A percentile compares a stretch with the other conserved stretches of the same genome.
phyloP scores from a whole-genome alignment of 53 echinoderm and acorn worm species.

The Echinarachnius parma region DNA sequence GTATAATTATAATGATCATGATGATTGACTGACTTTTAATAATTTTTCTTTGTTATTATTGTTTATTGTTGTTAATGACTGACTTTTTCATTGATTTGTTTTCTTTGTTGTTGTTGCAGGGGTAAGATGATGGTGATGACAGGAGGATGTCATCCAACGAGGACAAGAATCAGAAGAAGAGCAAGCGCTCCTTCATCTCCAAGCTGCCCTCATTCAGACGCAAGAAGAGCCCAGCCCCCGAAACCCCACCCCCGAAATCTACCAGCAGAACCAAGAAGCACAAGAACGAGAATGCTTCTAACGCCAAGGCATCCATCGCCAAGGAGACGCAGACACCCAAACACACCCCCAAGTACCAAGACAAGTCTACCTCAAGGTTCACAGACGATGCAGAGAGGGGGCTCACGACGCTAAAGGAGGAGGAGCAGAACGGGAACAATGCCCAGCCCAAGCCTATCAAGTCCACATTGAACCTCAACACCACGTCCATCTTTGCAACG shows the following conservation, averaged over 20 bases:
- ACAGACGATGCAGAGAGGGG: slow-evolving; percentile 68
- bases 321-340: slow-evolving; percentile 39
- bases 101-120: slow-evolving; percentile 3
- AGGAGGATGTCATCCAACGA: slow-evolving; percentile 36
- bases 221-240: slow-evolving; percentile 61
- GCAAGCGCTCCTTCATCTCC: slow-evolving; percentile 81
- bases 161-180: slow-evolving; percentile 42
- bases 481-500: background rate
- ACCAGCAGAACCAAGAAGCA: slow-evolving; percentile 17
- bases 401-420: slow-evolving; percentile 62
- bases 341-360: slow-evolving; percentile 7
- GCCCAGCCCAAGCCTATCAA: no score
- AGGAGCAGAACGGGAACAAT: slow-evolving; percentile 50
- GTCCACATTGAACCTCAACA: background rate
- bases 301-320: slow-evolving; percentile 17
- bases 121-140: slow-evolving; percentile 39
- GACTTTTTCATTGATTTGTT: background rate
- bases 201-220: slow-evolving; percentile 88
- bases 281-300: slow-evolving; percentile 27
- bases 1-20: no score
- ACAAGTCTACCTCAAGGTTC: slow-evolving; percentile 61
- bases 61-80: no score
- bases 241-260: slow-evolving; percentile 11
- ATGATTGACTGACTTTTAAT: no score
- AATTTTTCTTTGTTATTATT: no score